Evolutionary conservation across 2,888 invertebrate genomes (phyloP).

Genomic region (Apotomis capreana): DNA sequence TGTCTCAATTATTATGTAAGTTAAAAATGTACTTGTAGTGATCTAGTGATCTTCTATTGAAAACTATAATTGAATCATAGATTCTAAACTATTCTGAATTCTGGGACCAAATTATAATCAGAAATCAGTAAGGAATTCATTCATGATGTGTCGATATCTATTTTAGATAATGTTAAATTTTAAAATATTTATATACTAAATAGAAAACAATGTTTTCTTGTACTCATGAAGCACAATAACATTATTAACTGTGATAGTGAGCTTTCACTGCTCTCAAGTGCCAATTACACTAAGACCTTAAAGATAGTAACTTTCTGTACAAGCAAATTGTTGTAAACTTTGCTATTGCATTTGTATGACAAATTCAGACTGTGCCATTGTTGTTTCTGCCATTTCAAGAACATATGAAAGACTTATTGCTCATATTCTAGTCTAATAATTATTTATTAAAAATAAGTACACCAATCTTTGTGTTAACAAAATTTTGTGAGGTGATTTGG

Average conservation of each 20-base stretch:
- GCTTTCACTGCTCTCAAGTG: slow-evolving; percentile 65
- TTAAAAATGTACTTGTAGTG: slow-evolving; percentile 43
- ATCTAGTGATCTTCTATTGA: slow-evolving; percentile 27
- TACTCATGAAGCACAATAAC: slow-evolving; percentile 67
- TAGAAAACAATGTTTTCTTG: slow-evolving; percentile 46
- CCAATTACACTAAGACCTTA: slow-evolving; percentile 46
- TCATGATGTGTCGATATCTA: slow-evolving; percentile 10
- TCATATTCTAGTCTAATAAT: slow-evolving; percentile 82
- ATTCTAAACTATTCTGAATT: slow-evolving; percentile 51
- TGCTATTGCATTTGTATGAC: slow-evolving; percentile 44
- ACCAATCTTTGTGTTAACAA: slow-evolving; percentile 30
- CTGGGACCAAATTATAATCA: slow-evolving; percentile 58
- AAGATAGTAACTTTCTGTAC: slow-evolving; percentile 34
- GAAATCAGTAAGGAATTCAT: slow-evolving; percentile 40
- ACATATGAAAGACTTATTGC: slow-evolving; percentile 74
- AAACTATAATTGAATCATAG: slow-evolving; percentile 56
- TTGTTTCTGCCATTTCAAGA: slow-evolving; percentile 64
- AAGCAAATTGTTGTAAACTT: slow-evolving; percentile 47
- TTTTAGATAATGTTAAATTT: slow-evolving; percentile 21
- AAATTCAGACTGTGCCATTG: slow-evolving; percentile 68
- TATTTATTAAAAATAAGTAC: slow-evolving; percentile 47
- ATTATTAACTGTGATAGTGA: slow-evolving; percentile 72
- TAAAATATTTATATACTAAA: slow-evolving; percentile 44
- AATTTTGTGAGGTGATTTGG: slow-evolving; percentile 45
- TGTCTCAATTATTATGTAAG: slow-evolving; percentile 47